phyloP scores from a whole-genome alignment of 2,113 vertebrate genomes.

The Dasyprocta punctata region DNA sequence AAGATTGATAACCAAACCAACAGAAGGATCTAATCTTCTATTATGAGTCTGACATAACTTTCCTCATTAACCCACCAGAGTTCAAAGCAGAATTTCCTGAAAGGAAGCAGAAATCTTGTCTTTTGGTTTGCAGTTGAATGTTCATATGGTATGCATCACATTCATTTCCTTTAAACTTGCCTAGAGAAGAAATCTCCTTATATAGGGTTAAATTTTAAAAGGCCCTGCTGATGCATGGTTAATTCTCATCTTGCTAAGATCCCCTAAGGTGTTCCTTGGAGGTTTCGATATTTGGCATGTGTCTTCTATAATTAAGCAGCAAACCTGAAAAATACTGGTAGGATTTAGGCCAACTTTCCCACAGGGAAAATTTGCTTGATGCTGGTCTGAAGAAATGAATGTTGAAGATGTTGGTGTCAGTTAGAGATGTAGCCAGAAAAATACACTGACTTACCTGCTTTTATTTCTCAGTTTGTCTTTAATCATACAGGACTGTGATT shows the following conservation, averaged over 20 bases:
- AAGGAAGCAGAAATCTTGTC: not conserved
- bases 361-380: not conserved
- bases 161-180: not conserved
- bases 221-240: not conserved
- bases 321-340: not conserved
- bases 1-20: not conserved
- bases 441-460: not conserved
- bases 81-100: not conserved
- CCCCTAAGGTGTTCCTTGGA: not conserved
- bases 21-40: not conserved
- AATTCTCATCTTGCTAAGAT: slow-evolving; percentile 52
- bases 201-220: not conserved
- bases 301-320: slow-evolving; percentile 62
- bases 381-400: not conserved
- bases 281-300: slow-evolving; percentile 12
- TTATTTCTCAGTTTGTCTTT: not conserved
- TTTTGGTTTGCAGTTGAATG: not conserved
- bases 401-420: not conserved
- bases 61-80: not conserved
- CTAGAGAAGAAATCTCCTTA: not conserved
- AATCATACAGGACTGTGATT: not conserved
- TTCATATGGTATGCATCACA: not conserved
- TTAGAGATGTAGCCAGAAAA: not conserved
- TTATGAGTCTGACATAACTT: not conserved
- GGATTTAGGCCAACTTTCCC: slow-evolving; percentile 43